These are phyloP conservation scores for Protodeltote pygarga DNA, from an alignment of 2,888 invertebrate genomes.

Conservation along the genomic window DNA sequence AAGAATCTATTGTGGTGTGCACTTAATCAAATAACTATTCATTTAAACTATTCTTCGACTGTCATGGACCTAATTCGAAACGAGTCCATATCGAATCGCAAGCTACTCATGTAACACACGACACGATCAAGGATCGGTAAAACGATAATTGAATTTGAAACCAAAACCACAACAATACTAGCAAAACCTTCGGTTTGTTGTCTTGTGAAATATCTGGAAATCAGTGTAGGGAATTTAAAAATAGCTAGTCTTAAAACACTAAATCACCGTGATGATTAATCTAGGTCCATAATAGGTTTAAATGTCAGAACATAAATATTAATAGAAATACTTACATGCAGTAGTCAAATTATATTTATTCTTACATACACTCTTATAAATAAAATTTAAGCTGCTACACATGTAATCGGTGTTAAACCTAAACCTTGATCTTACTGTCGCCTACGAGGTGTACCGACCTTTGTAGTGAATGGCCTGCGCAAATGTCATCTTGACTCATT, in stretches of 20 bases:
- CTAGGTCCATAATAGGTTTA: constrained; percentile 1
- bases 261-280: constrained; percentile 7
- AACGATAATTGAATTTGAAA: constrained; percentile 41
- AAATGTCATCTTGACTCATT: constrained; percentile 65
- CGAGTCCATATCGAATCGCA: constrained; percentile 39
- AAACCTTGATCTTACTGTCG: constrained; percentile 69
- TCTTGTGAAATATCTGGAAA: constrained; percentile 16
- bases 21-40: constrained; percentile 27
- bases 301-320: not conserved
- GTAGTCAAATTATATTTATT: constrained; percentile 1
- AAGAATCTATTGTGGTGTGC: constrained; percentile 22
- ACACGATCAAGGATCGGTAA: constrained; percentile 36
- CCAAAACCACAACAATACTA: constrained; percentile 39
- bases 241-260: not conserved
- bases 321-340: not conserved
- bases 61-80: constrained; percentile 28
- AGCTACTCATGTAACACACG: constrained; percentile 24
- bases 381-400: too few species aligned
- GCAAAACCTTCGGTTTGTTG: constrained; percentile 33
- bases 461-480: constrained; percentile 60
- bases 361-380: too few species aligned
- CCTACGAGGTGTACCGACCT: constrained; percentile 59
- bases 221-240: constrained; percentile 10
- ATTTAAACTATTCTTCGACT: constrained; percentile 24
- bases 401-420: constrained; percentile 30